phyloP scores from a whole-genome alignment of 1,140 invertebrate genomes.

The Ruditapes philippinarum region DNA sequence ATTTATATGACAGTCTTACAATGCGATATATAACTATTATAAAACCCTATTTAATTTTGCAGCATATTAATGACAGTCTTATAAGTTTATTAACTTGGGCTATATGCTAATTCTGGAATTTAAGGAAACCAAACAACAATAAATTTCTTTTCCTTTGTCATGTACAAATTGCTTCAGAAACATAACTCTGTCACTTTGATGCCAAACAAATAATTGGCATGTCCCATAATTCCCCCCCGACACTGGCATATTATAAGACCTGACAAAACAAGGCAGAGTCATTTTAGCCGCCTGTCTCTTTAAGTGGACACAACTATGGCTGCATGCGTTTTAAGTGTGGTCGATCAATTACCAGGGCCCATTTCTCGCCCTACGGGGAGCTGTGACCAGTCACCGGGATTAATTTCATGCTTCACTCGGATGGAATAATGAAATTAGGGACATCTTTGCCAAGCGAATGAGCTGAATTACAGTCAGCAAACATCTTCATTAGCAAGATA shows the following conservation, averaged over 20 bases:
- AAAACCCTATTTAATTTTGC: no score
- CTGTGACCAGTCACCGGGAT: background rate
- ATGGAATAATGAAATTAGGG: constrained; percentile 36
- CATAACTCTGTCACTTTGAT: background rate
- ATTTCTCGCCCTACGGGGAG: background rate
- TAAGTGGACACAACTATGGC: background rate
- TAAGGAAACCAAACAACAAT: no score
- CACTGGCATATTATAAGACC: background rate
- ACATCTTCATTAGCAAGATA: background rate
- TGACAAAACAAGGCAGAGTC: background rate
- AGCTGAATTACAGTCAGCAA: background rate
- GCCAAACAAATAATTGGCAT: background rate
- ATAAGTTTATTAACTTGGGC: no score
- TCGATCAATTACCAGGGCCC: constrained; percentile 8
- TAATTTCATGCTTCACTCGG: constrained; percentile 32
- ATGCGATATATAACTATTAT: no score
- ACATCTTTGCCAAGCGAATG: background rate
- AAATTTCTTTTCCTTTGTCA: no score
- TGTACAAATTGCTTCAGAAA: no score
- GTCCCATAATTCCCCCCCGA: background rate
- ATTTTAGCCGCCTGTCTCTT: background rate
- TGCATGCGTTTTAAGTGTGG: background rate
- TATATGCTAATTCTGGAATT: no score
- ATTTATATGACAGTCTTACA: no score
- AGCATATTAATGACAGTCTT: no score